Evolutionary conservation across 2,113 vertebrate genomes (phyloP).

Genomic region (Epinephelus moara): DNA sequence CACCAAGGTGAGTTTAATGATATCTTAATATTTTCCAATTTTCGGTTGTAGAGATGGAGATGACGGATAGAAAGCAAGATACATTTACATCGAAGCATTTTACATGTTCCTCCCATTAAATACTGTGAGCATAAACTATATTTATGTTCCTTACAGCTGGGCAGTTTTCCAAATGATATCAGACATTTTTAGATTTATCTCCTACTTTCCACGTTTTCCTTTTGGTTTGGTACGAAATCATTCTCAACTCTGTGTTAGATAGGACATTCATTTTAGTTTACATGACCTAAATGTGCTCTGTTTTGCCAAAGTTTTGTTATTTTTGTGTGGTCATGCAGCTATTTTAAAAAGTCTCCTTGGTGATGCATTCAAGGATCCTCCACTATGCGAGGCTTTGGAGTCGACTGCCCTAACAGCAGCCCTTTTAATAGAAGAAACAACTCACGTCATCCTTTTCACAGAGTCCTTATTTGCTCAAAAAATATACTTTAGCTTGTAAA

Average conservation of each 20-base stretch:
- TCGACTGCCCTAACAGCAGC: background rate
- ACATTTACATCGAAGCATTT: background rate
- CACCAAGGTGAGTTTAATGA: slow-evolving; percentile 86
- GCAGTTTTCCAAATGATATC: background rate
- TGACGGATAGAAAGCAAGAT: background rate
- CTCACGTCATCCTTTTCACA: background rate
- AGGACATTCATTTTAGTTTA: background rate
- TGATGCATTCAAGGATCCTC: background rate
- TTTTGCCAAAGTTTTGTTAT: background rate
- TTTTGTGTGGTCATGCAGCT: background rate
- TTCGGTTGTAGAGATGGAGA: background rate
- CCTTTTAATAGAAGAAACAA: background rate
- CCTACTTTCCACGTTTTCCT: background rate
- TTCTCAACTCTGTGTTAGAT: background rate
- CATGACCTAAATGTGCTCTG: background rate
- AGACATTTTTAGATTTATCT: background rate
- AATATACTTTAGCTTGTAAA: background rate
- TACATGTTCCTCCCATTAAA: background rate
- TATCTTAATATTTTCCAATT: background rate
- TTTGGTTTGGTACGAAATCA: background rate
- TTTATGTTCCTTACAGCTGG: background rate
- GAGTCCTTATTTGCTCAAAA: background rate
- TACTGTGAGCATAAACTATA: background rate
- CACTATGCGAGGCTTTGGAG: background rate
- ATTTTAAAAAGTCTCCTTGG: slow-evolving; percentile 8